These are phyloP conservation scores for Araneus ventricosus DNA, from an alignment of 1,140 invertebrate species.

Conservation along the genomic window DNA sequence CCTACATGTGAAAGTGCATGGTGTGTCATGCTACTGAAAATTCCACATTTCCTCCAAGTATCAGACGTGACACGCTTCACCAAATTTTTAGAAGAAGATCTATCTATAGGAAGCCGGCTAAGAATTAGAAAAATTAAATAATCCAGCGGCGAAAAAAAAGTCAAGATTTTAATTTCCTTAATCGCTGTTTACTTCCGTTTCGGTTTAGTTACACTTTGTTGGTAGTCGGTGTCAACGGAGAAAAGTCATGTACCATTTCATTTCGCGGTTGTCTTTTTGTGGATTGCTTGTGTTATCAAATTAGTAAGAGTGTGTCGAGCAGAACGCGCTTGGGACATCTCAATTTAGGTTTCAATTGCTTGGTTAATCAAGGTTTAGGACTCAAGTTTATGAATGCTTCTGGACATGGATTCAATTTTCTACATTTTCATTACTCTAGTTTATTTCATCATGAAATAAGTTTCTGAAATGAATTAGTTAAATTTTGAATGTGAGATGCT, in stretches of 20 bases:
- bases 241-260: constrained; percentile 32
- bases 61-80: constrained; percentile 52
- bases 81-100: constrained; percentile 60
- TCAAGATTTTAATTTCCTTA: constrained; percentile 48
- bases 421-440: too few relatives aligned
- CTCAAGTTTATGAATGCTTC: too few relatives aligned
- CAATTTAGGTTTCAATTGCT: neutral
- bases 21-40: constrained; percentile 31
- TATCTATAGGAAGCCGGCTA: constrained; percentile 40
- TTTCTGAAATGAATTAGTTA: too few relatives aligned
- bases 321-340: neutral
- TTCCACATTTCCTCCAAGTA: constrained; percentile 68
- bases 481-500: too few relatives aligned
- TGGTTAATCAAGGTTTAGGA: too few relatives aligned
- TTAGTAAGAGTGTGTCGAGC: constrained; percentile 1
- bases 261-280: neutral
- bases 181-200: constrained; percentile 69
- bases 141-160: neutral
- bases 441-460: too few relatives aligned
- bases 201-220: constrained; percentile 64
- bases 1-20: constrained; percentile 46
- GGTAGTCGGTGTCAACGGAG: constrained; percentile 32
- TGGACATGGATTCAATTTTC: too few relatives aligned
- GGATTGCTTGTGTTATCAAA: constrained; percentile 10
- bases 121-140: constrained; percentile 73